Conservation (phyloP, 2,888 invertebrate genomes). For the Plagodis pulveraria region DNA sequence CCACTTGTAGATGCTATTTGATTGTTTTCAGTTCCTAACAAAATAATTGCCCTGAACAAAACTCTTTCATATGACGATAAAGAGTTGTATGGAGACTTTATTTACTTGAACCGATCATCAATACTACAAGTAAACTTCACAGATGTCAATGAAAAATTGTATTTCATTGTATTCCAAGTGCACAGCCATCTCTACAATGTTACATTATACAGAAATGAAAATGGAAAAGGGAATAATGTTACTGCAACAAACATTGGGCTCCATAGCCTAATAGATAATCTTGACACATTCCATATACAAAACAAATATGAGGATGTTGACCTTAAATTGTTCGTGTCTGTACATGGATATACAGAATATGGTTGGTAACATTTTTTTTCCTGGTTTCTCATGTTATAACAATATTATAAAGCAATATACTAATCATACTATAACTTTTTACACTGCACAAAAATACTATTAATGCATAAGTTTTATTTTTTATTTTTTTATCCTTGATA, state of each 20-base stretch:
- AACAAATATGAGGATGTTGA: conserved; percentile 64
- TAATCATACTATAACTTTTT: too few relatives aligned
- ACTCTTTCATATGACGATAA: conserved; percentile 51
- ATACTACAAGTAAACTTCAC: conserved; percentile 66
- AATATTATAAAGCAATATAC: too few relatives aligned
- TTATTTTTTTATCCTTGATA: too few relatives aligned
- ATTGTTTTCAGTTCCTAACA: conserved; percentile 54
- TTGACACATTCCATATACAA: conserved; percentile 65
- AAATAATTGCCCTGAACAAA: conserved; percentile 63
- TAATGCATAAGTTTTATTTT: too few relatives aligned
- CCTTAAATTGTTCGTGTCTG: conserved; percentile 73
- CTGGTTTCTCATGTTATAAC: too few relatives aligned
- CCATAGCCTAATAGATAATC: conserved; percentile 49
- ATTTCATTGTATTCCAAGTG: conserved; percentile 87
- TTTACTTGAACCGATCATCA: conserved; percentile 53
- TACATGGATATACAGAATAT: conserved; percentile 75
- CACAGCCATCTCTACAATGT: conserved; percentile 86
- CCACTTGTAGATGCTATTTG: too few relatives aligned
- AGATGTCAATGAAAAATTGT: conserved; percentile 69
- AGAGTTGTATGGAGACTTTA: conserved; percentile 60
- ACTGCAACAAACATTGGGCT: conserved; percentile 87
- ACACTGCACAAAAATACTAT: too few relatives aligned
- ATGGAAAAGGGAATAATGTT: conserved; percentile 55
- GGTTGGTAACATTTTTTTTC: conserved; percentile 65
- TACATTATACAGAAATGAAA: conserved; percentile 75